phyloP scores from a whole-genome alignment of 2,888 invertebrate genomes.

The Rhagonycha fulva region DNA sequence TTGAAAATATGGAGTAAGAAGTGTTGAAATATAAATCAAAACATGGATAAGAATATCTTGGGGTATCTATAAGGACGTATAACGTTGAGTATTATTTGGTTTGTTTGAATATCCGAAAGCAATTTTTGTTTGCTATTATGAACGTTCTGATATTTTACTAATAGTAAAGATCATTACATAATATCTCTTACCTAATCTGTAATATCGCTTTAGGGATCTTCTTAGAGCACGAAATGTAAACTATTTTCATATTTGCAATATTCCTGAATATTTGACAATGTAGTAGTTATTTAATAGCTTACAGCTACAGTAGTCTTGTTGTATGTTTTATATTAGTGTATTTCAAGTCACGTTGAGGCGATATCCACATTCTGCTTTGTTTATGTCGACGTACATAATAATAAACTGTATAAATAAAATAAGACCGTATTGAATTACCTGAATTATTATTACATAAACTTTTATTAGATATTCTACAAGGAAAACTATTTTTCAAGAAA shows the following conservation, averaged over 20 bases:
- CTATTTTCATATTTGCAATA: background rate
- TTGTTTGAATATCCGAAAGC: background rate
- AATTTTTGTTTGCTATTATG: background rate
- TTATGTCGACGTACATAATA: background rate
- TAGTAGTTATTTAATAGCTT: background rate
- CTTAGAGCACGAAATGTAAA: background rate
- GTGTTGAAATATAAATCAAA: background rate
- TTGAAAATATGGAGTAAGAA: background rate
- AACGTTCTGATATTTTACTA: background rate
- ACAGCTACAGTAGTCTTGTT: background rate
- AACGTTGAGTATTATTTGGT: background rate
- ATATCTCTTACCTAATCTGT: background rate
- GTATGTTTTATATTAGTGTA: background rate
- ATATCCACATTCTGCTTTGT: background rate
- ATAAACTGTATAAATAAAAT: background rate
- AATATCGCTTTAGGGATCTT: background rate
- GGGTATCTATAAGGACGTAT: background rate
- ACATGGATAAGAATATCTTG: background rate
- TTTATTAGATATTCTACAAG: background rate
- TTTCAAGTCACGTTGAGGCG: background rate
- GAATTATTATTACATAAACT: background rate
- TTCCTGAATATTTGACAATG: background rate
- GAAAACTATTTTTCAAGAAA: background rate
- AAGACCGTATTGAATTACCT: background rate
- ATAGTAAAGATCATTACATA: background rate